Percentiles rank a stretch among this genome's conserved stretches.
Conservation (phyloP, 2,888 invertebrate species). For the Dasysyrphus tricinctus region DNA sequence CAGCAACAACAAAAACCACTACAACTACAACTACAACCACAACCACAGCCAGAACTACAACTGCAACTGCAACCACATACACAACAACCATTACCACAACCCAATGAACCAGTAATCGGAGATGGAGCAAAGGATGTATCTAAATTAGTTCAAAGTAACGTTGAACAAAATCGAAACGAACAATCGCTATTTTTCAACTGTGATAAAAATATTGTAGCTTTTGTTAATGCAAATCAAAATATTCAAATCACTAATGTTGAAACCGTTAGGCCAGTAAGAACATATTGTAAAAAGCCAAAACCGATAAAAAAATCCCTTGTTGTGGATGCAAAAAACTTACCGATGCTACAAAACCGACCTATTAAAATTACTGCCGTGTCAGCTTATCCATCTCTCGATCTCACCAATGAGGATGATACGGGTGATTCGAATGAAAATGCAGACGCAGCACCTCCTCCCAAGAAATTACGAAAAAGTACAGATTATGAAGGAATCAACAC, state of each 20-base stretch:
- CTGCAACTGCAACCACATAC: no score
- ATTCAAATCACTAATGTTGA: background rate
- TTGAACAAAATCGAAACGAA: background rate
- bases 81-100: no score
- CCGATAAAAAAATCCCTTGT: background rate
- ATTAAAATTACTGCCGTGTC: background rate
- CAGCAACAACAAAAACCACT: no score
- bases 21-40: no score
- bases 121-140: background rate
- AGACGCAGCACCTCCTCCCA: background rate
- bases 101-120: no score
- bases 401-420: background rate
- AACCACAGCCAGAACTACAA: no score
- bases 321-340: background rate
- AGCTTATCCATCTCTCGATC: background rate
- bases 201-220: background rate
- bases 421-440: background rate
- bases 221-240: background rate
- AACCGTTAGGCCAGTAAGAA: background rate
- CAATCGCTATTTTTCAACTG: background rate
- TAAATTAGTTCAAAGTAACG: no score
- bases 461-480: background rate
- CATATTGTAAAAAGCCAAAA: background rate
- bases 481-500: background rate
- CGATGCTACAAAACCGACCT: constrained; percentile 12